Percentiles rank a stretch among this genome's conserved stretches.
phyloP scores from a whole-genome alignment of 2,888 invertebrate genomes.

The Zeuzera pyrina region DNA sequence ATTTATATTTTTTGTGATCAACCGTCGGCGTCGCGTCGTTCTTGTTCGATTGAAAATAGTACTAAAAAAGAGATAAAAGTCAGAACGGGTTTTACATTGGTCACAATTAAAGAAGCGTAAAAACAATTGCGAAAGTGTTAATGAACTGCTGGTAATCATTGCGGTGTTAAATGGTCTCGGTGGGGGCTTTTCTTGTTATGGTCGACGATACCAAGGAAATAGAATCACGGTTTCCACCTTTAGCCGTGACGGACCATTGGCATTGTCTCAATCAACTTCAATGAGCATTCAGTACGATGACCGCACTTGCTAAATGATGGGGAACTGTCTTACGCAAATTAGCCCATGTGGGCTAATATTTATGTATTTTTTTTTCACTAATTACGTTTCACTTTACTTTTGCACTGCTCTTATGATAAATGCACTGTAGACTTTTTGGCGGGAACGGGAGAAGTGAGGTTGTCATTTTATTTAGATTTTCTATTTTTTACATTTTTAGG shows the following conservation, averaged over 20 bases:
- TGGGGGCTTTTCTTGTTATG: conserved; percentile 42
- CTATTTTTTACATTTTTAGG: too few species aligned
- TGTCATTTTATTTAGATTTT: too few species aligned
- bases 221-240: conserved; percentile 32
- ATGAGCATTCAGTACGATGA: conserved; percentile 61
- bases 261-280: conserved; percentile 66
- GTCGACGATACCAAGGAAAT: conserved; percentile 41
- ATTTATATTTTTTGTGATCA: neutral
- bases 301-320: conserved; percentile 59
- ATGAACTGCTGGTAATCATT: conserved; percentile 44
- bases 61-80: conserved; percentile 15
- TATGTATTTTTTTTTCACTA: too few species aligned
- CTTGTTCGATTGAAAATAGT: neutral
- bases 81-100: conserved; percentile 33
- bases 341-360: too few species aligned
- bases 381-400: too few species aligned
- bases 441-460: too few species aligned
- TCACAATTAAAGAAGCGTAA: conserved; percentile 51
- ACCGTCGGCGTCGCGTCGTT: too few species aligned
- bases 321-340: conserved; percentile 39
- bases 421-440: too few species aligned
- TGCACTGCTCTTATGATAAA: too few species aligned
- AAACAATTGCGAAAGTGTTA: conserved; percentile 64
- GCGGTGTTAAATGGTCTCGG: conserved; percentile 43
- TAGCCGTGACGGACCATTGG: conserved; percentile 20